Evolutionary conservation across 92 coral and sea anemone genomes (phyloP).

Genomic region (Muricea muricata): DNA sequence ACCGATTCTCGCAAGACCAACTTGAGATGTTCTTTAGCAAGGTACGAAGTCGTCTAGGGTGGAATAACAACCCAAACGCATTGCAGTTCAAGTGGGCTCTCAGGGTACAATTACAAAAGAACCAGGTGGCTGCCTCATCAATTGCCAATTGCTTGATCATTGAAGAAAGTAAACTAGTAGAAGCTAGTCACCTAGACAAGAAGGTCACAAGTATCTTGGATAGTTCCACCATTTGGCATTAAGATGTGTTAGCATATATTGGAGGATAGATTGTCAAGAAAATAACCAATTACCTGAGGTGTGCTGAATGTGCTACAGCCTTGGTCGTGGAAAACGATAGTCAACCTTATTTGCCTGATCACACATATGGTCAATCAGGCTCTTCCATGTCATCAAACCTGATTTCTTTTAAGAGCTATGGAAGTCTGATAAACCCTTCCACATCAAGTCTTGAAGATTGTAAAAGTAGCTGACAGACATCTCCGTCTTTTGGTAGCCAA

Average conservation of each 20-base stretch:
- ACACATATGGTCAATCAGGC: background rate
- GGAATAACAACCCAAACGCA: conserved; percentile 20
- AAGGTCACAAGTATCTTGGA: background rate
- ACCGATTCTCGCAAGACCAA: conserved; percentile 31
- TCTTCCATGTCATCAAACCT: background rate
- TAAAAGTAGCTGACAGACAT: background rate
- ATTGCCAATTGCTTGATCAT: conserved; percentile 31
- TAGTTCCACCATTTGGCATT: background rate
- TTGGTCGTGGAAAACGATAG: background rate
- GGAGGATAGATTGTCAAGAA: conserved; percentile 32
- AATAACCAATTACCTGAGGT: background rate
- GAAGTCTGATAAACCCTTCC: background rate
- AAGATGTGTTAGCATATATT: conserved; percentile 12
- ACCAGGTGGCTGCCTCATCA: conserved; percentile 7
- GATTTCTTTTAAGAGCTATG: conserved; percentile 24
- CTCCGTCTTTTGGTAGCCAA: background rate
- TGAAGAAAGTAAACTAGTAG: conserved; percentile 20
- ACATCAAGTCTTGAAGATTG: background rate
- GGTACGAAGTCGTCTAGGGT: conserved; percentile 23
- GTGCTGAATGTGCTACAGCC: conserved; percentile 8
- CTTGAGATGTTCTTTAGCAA: conserved; percentile 22
- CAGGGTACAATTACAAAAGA: conserved; percentile 21
- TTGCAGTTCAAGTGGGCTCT: conserved; percentile 27
- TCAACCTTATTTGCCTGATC: background rate
- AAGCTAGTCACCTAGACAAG: background rate